These are phyloP conservation scores for Ametastegia equiseti DNA, from an alignment of 2,888 invertebrate genomes.

Conservation along the genomic window DNA sequence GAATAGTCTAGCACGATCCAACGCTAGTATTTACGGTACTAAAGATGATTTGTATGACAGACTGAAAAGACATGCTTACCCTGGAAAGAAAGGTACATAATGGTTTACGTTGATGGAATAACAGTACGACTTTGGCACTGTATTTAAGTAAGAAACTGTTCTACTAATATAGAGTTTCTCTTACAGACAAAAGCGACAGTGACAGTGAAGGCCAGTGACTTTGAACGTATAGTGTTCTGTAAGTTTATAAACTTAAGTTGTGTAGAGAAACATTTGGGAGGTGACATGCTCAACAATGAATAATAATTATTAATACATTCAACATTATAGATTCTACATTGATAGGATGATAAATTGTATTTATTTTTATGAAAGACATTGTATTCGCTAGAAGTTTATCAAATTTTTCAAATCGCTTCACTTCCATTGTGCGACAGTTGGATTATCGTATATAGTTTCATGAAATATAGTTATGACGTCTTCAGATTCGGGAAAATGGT, in stretches of 20 bases:
- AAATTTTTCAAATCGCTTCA: constrained; percentile 10
- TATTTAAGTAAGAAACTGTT: constrained; percentile 46
- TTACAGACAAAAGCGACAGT: constrained; percentile 95
- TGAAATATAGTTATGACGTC: background rate
- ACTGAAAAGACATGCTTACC: constrained; percentile 96
- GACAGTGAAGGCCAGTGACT: constrained; percentile 94
- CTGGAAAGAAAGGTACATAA: constrained; percentile 92
- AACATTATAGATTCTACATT: background rate
- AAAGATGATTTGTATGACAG: constrained; percentile 97
- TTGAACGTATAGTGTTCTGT: constrained; percentile 50
- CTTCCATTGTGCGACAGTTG: background rate
- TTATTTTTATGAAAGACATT: constrained; percentile 39
- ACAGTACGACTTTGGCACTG: constrained; percentile 27
- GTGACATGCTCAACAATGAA: constrained; percentile 46
- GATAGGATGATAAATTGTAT: constrained; percentile 27
- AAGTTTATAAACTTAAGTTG: constrained; percentile 34
- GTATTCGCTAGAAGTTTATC: constrained; percentile 46
- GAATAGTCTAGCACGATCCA: constrained; percentile 95
- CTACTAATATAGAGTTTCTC: constrained; percentile 59
- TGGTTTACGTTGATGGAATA: constrained; percentile 37
- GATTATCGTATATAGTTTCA: background rate
- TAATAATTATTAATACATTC: constrained; percentile 23
- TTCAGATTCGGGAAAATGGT: background rate
- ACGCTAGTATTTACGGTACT: constrained; percentile 95
- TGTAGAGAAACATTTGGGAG: constrained; percentile 31